Percentiles rank a stretch among this genome's conserved stretches.
Evolutionary conservation across 2,888 invertebrate genomes (phyloP).

Genomic region (Gymnocheta viridis): DNA sequence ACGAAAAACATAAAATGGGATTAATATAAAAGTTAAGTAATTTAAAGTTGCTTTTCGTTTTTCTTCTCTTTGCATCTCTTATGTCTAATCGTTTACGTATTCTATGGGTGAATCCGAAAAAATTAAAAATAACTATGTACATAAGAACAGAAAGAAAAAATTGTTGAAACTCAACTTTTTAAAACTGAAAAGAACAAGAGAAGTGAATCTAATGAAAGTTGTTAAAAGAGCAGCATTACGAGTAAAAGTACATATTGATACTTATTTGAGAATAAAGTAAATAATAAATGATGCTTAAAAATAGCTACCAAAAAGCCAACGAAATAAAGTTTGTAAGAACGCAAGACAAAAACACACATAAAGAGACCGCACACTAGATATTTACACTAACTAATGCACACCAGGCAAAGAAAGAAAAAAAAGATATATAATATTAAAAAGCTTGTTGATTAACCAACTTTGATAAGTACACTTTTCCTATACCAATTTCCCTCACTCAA

Average conservation of each 20-base stretch:
- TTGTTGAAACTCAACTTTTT: slow-evolving; percentile 42
- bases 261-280: slow-evolving; percentile 15
- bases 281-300: not conserved
- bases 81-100: slow-evolving; percentile 17
- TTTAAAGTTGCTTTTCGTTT: slow-evolving; percentile 41
- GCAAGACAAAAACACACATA: not conserved
- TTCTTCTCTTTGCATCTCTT: not conserved
- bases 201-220: slow-evolving; percentile 28
- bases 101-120: slow-evolving; percentile 6
- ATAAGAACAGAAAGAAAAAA: not conserved
- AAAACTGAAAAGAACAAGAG: slow-evolving; percentile 36
- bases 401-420: not conserved
- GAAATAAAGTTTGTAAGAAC: slow-evolving; percentile 4
- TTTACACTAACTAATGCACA: slow-evolving; percentile 4
- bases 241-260: slow-evolving; percentile 44
- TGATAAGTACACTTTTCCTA: not conserved
- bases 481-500: not conserved
- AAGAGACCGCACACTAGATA: not conserved
- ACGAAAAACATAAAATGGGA: slow-evolving; percentile 50
- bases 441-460: slow-evolving; percentile 15
- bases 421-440: not conserved
- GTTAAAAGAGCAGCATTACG: slow-evolving; percentile 27
- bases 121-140: slow-evolving; percentile 24
- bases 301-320: not conserved
- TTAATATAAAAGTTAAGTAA: slow-evolving; percentile 55